Conservation (phyloP, 1,140 invertebrate genomes). For the Copidosoma floridanum region DNA sequence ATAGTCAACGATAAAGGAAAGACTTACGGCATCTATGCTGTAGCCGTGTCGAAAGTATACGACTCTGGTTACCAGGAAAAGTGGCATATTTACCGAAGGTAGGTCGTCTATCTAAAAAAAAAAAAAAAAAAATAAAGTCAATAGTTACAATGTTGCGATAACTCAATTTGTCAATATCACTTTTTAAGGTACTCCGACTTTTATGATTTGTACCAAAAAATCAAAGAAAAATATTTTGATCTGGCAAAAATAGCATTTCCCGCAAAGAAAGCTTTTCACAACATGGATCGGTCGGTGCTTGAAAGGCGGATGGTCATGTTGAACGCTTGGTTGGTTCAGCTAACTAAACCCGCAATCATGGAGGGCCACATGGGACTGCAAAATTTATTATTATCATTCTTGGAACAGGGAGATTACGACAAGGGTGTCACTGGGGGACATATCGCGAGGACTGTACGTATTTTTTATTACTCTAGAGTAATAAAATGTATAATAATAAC, state of each 20-base stretch:
- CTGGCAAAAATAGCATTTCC: conserved; percentile 80
- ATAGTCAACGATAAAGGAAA: conserved; percentile 76
- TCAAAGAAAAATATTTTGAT: conserved; percentile 79
- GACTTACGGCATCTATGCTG: conserved; percentile 86
- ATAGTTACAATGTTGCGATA: not conserved
- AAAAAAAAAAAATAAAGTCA: not conserved
- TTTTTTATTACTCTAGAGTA: not conserved
- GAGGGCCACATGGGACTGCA: conserved; percentile 66
- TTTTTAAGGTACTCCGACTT: conserved; percentile 91
- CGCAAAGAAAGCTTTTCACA: conserved; percentile 91
- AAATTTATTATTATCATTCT: conserved; percentile 71
- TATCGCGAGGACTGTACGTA: conserved; percentile 60
- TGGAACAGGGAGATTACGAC: conserved; percentile 79
- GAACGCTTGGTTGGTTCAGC: conserved; percentile 76
- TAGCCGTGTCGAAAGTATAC: conserved; percentile 71
- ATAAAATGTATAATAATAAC: not conserved
- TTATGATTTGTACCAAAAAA: conserved; percentile 78
- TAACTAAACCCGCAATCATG: conserved; percentile 65
- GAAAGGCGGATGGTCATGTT: conserved; percentile 84
- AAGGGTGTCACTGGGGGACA: conserved; percentile 62
- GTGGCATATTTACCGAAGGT: conserved; percentile 76
- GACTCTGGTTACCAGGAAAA: conserved; percentile 67
- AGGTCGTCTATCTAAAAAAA: not conserved
- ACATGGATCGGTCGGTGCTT: conserved; percentile 82
- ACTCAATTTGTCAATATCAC: not conserved